These are phyloP conservation scores for Erynnis tages DNA, from an alignment of 2,888 invertebrate genomes.

Conservation along the genomic window DNA sequence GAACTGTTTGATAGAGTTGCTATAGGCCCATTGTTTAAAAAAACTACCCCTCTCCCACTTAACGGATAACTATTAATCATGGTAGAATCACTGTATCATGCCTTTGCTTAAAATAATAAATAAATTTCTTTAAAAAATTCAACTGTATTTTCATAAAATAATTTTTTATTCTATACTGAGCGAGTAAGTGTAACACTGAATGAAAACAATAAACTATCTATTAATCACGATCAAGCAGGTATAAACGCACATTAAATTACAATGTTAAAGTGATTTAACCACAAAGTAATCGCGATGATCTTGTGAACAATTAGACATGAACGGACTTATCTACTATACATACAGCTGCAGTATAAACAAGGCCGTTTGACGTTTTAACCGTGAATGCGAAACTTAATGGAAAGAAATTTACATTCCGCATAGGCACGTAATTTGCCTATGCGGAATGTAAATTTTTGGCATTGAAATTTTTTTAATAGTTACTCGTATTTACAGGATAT, in stretches of 20 bases:
- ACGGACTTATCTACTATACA: constrained; percentile 3
- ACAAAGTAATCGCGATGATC: constrained; percentile 12
- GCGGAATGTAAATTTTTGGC: neutral
- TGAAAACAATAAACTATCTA: constrained; percentile 18
- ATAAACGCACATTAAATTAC: constrained; percentile 1
- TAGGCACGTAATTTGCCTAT: neutral
- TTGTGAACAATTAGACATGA: neutral
- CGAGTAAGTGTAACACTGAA: neutral
- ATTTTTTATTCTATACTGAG: neutral
- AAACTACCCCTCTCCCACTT: no score
- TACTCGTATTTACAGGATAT: no score
- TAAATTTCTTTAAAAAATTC: no score
- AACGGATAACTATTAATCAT: no score
- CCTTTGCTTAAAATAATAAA: no score
- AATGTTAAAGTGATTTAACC: constrained; percentile 1
- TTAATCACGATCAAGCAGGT: neutral
- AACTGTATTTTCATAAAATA: no score
- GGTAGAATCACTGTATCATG: no score
- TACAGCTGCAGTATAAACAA: neutral
- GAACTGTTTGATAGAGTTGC: no score
- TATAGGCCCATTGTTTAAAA: no score
- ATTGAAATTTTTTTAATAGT: no score
- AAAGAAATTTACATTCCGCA: neutral
- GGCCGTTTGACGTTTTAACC: neutral
- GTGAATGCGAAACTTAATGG: neutral